Conservation (phyloP, 2,113 vertebrate genomes). For the Silurus glanis region DNA sequence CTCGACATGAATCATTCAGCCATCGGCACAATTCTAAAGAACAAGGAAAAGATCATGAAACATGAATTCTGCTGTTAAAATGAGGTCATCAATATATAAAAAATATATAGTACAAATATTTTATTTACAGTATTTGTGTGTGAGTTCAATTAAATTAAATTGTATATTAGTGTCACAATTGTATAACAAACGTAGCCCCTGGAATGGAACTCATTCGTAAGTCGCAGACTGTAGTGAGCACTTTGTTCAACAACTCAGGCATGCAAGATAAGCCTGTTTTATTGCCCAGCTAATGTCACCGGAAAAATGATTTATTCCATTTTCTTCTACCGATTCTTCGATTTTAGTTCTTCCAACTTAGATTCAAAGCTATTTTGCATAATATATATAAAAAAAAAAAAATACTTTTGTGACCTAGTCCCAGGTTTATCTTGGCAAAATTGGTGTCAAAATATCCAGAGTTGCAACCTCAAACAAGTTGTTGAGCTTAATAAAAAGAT, state of each 20-base stretch:
- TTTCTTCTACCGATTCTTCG: background rate
- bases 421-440: background rate
- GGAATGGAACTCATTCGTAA: too few species aligned
- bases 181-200: too few species aligned
- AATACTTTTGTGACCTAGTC: background rate
- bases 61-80: too few species aligned
- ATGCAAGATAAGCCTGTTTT: background rate
- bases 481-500: background rate
- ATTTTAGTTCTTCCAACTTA: background rate
- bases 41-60: too few species aligned
- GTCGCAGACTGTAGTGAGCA: background rate
- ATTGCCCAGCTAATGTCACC: background rate
- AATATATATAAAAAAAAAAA: background rate
- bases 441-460: background rate
- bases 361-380: background rate
- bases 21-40: too few species aligned
- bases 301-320: background rate
- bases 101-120: too few species aligned
- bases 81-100: too few species aligned
- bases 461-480: background rate
- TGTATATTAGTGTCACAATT: too few species aligned
- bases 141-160: too few species aligned
- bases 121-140: too few species aligned
- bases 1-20: too few species aligned
- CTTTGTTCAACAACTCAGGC: background rate